A percentile compares a stretch with the other conserved stretches of the same genome.
Conservation (phyloP, 64 coral and sea anemone genomes). For the Montipora foliosa region DNA sequence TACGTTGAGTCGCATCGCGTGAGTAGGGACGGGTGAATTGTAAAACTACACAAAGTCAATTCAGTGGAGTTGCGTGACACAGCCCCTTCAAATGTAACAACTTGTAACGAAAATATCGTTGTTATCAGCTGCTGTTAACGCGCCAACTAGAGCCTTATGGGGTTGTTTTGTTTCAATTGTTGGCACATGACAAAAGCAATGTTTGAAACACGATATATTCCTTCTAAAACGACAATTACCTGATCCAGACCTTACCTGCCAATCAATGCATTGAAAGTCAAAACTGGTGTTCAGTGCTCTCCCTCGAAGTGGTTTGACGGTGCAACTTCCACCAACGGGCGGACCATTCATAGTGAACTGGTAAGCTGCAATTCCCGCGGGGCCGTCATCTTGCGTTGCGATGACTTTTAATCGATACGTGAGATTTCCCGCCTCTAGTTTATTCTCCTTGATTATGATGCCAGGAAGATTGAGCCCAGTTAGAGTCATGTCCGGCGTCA, state of each 20-base stretch:
- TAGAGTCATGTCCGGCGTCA: conserved; percentile 28
- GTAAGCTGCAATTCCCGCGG: conserved; percentile 65
- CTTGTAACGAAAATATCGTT: too few relatives aligned
- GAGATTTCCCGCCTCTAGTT: background rate
- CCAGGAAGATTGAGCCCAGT: conserved; percentile 62
- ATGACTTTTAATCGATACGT: conserved; percentile 63
- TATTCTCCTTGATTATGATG: conserved; percentile 55
- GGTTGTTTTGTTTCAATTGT: too few relatives aligned
- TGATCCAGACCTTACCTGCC: conserved; percentile 21
- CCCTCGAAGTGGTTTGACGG: conserved; percentile 49
- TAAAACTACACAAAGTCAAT: conserved; percentile 57
- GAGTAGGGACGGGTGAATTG: too few relatives aligned
- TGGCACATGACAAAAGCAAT: too few relatives aligned
- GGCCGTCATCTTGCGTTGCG: background rate
- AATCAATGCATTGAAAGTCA: conserved; percentile 38
- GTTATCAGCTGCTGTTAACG: too few relatives aligned
- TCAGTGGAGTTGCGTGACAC: too few relatives aligned
- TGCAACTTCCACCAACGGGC: conserved; percentile 38
- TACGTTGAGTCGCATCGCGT: too few relatives aligned
- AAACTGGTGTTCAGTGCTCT: conserved; percentile 71
- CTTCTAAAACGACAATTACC: background rate
- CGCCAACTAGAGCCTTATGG: too few relatives aligned
- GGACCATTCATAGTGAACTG: conserved; percentile 75
- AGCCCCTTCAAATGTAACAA: too few relatives aligned
- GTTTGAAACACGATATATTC: background rate